Base-by-base conservation (phyloP, 2,888 invertebrate genomes). In the Stenurella melanura region DNA sequence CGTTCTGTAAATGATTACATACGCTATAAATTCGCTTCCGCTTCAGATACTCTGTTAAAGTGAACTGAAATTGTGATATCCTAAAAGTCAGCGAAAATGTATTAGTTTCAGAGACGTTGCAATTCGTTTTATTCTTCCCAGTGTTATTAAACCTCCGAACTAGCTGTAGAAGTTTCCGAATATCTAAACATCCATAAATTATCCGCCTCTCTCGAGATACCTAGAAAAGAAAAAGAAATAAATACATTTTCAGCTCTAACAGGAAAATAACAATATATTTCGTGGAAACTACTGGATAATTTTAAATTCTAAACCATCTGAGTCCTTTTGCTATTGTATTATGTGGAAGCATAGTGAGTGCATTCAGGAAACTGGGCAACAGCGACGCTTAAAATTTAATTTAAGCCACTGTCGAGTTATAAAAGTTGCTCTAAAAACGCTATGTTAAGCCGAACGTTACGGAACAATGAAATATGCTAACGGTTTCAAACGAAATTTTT, bases 121-220 rank as follows among this genome's bases (percentile, higher is more conserved):
- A 56, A 50, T 72, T 63, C 50, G 30, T 26, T 71, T 50, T 61
- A 26, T 30, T 61, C 11, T 38, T 61, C 38, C 34, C 63, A 18
- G 64, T 64, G 18, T 42, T 70, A 70, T 70, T 63, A 63, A 70
- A 64, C 61, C 34, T 63, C 64, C 57, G 3, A 58, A 19, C 70
- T 60, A 60, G 60, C 42, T 42, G 60, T n/a, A 18, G 42, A 70
- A 38, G 21, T 63, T n/a, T 21, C 21, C 64, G 70, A 64, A 38
- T 54, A 60, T 38, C 57, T 57, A 42, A 64, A 64, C 75, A 38
- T 21, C 69, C 57, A 70, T 75, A 75, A 75, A 75, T 75, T 64
- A 72, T 50, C 7, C 34, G 42, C 54, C 64, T 63, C 57, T 56
- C 26, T 7, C 17, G 42, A 58, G 63, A 61, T 38, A 69, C 75